Conservation (phyloP, 2,797 vertebrate genomes). For the Strix occidentalis region DNA sequence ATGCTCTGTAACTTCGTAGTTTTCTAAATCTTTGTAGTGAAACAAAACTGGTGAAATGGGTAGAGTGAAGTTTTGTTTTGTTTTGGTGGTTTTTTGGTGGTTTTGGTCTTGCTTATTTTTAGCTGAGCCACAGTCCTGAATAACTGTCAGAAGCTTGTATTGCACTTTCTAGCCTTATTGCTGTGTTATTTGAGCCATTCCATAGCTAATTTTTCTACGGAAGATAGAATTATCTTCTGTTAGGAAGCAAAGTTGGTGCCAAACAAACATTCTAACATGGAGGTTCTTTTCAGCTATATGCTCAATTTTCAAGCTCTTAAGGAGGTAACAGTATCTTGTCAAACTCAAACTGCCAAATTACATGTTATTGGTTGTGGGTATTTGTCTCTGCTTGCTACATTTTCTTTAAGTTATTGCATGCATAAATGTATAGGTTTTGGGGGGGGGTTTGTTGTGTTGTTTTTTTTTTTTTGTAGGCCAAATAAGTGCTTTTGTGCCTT, state of each 20-base stretch:
- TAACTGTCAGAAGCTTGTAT: not conserved
- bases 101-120: not conserved
- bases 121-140: not conserved
- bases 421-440: not conserved
- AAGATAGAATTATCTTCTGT: not conserved
- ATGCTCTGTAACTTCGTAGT: not conserved
- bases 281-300: not conserved
- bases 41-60: not conserved
- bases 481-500: not conserved
- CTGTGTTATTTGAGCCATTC: not conserved
- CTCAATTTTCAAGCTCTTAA: not conserved
- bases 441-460: no score
- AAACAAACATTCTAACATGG: not conserved
- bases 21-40: not conserved
- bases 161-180: not conserved
- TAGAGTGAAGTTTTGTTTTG: not conserved
- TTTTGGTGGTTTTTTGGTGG: not conserved
- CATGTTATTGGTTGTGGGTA: fast-evolving
- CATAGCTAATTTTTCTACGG: not conserved
- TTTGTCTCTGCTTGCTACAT: not conserved
- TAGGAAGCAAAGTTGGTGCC: not conserved
- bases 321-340: not conserved
- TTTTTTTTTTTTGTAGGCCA: not conserved
- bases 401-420: not conserved
- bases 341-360: not conserved